These are phyloP conservation scores for Calcarius lapponicus DNA, from an alignment of 2,797 vertebrate genomes.

Conservation along the genomic window DNA sequence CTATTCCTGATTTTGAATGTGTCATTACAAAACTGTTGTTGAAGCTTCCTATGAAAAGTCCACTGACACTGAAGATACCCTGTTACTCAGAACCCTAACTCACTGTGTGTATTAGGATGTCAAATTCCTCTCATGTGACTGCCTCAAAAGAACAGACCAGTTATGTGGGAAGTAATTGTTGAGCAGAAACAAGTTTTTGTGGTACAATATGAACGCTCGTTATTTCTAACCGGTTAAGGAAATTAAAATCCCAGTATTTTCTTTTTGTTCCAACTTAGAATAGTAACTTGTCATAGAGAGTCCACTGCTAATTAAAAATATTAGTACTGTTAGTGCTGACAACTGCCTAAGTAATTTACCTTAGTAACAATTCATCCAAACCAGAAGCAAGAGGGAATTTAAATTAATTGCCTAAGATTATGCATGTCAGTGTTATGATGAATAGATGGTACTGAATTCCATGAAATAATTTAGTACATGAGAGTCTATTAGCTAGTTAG, in stretches of 20 bases:
- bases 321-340: not conserved
- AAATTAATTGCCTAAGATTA: slow-evolving; percentile 13
- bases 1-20: not conserved
- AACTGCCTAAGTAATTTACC: not conserved
- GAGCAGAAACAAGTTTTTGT: not conserved
- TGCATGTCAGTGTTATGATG: slow-evolving; percentile 21
- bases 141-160: not conserved
- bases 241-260: not conserved
- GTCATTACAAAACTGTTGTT: not conserved
- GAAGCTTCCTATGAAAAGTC: not conserved
- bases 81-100: not conserved
- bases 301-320: not conserved
- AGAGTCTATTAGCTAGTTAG: slow-evolving; percentile 81
- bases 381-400: not conserved
- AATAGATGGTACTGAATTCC: slow-evolving; percentile 66
- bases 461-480: slow-evolving; percentile 81
- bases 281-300: not conserved
- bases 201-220: not conserved
- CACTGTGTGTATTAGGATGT: not conserved
- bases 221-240: not conserved
- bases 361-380: not conserved
- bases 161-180: not conserved
- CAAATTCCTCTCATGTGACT: slow-evolving; percentile 1
- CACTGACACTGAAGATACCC: not conserved
- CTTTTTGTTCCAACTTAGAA: not conserved